Conservation (phyloP, 2,113 vertebrate species). For the Anoura caudifer region DNA sequence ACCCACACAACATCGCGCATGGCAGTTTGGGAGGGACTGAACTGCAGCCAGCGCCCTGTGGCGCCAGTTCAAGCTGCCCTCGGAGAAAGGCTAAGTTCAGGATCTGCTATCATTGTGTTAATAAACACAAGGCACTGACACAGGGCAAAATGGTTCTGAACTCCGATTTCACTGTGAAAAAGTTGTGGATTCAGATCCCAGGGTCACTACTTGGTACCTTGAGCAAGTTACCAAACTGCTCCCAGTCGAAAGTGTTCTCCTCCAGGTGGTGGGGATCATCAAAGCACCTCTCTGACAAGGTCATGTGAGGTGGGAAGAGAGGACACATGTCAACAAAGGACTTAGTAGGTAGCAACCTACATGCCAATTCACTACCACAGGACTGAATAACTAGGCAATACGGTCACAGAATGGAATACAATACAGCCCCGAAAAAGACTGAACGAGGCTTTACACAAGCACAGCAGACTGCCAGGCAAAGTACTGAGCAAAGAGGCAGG, state of each 20-base stretch:
- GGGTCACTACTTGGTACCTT: background rate
- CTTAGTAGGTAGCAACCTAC: background rate
- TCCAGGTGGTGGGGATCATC: background rate
- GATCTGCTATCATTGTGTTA: too few relatives aligned
- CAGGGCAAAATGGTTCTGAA: background rate
- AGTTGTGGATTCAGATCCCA: background rate
- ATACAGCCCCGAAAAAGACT: background rate
- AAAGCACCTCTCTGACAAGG: background rate
- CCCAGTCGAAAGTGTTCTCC: background rate
- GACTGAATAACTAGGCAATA: background rate
- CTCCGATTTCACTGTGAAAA: background rate
- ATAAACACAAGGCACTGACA: accelerated
- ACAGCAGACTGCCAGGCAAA: background rate
- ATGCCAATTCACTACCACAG: background rate
- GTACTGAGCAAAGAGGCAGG: background rate
- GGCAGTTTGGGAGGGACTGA: background rate
- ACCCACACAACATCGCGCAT: accelerated
- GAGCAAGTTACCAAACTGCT: background rate
- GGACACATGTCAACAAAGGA: background rate
- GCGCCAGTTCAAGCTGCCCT: background rate
- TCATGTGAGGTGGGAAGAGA: background rate
- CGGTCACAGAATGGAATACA: accelerated
- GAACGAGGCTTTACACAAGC: background rate
- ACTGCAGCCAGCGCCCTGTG: background rate
- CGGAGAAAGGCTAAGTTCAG: background rate